Evolutionary conservation across 2,797 vertebrate genomes (phyloP), one percentile per base, ranked within the genome.

Genomic region (Urosaurus nigricauda): DNA sequence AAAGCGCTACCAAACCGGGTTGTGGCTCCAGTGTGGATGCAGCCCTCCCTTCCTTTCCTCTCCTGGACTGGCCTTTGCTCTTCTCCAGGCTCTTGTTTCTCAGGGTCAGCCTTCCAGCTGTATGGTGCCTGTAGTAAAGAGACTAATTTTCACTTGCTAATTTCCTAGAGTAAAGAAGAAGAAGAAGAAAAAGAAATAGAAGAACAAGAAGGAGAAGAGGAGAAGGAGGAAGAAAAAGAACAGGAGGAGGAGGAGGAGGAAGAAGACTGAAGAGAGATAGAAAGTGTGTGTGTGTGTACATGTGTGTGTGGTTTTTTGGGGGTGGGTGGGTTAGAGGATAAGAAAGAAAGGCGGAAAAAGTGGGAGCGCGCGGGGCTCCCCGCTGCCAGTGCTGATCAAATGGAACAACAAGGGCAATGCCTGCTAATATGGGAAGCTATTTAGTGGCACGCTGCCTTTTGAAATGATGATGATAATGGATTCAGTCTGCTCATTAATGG

Each of bases 401-500:
- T 98, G 98, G 97, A 97, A 98, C 98, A 98, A 98, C 98, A 97
- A 98, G 98, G 98, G 97, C 98, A 98, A 98, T 97, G 98, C 97
- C 97, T 96, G 98, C 98, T 98, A 98, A 98, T 98, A 98, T 97
- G 98, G 98, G 97, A 97, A 98, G 98, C 98, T 98, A 98, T 98
- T 98, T 98, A 98, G 98, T 97, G 97, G 97, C 97, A 96, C 97
- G 98, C 97, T 97, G 97, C 98, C 98, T 98, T 99, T 99, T 99
- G 98, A 99, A 99, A 99, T 98, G 98, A 98, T 98, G 98, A 98
- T 98, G 98, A 98, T 99, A 98, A 99, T 99, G 98, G 98, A 99
- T 98, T 98, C 98, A 98, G 98, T 98, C 97, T 98, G 98, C 98
- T 99, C 98, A 99, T 99, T 99, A 99, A 99, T 98, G 98, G 97